Percentiles rank a stretch among this genome's conserved stretches.
Conservation (phyloP, 1,140 invertebrate species). For the Hypsibius dujardini region DNA sequence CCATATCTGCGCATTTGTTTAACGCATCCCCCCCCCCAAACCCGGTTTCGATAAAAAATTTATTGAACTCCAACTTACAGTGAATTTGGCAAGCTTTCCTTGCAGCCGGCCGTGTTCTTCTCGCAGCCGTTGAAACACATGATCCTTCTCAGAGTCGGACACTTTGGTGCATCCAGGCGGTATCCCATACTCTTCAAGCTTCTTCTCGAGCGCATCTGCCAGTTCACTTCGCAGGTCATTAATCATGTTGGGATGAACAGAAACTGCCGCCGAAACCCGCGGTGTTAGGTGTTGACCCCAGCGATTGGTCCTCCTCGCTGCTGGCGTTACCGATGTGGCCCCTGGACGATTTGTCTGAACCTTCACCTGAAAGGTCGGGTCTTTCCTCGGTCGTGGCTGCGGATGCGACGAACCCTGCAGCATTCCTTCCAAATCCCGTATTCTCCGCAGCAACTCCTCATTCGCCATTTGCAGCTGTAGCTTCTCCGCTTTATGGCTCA, state of each 20-base stretch:
- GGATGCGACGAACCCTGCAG: neutral
- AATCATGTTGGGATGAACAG: neutral
- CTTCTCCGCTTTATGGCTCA: neutral
- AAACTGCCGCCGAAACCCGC: neutral
- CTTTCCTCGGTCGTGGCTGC: too few relatives aligned
- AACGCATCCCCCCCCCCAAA: neutral
- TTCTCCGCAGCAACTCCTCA: neutral
- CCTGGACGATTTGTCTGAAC: neutral
- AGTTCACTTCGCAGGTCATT: neutral
- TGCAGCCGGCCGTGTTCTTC: conserved; percentile 4
- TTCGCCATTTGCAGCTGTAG: conserved; percentile 4
- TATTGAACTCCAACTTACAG: neutral
- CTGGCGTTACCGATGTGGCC: too few relatives aligned
- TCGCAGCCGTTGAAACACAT: neutral
- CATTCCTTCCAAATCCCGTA: neutral
- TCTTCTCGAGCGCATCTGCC: neutral
- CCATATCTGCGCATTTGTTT: too few relatives aligned
- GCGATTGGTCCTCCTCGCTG: neutral
- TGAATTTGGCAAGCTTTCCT: neutral
- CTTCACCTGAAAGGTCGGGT: neutral
- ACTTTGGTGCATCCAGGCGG: neutral
- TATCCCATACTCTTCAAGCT: neutral
- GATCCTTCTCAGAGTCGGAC: neutral
- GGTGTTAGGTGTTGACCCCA: neutral
- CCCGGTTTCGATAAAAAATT: neutral